These are phyloP conservation scores for Xyrauchen texanus DNA, from an alignment of 2,113 vertebrate species.

Conservation along the genomic window DNA sequence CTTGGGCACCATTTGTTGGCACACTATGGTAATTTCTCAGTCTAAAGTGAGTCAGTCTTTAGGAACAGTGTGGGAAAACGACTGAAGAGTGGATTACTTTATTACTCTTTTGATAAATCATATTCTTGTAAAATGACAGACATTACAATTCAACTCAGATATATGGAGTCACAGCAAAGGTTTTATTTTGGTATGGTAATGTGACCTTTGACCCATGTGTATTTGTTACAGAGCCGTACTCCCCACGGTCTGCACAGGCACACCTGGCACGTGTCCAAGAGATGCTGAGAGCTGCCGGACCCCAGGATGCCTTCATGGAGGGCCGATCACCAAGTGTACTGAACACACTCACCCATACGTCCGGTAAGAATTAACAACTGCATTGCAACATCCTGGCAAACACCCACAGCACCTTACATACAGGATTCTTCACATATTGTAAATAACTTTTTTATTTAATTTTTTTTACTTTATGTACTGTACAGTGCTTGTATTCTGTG, in stretches of 20 bases:
- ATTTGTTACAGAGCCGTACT: constrained; percentile 75
- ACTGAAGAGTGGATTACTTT: not conserved
- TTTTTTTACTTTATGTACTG: not conserved
- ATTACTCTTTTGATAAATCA: not conserved
- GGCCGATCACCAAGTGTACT: constrained; percentile 76
- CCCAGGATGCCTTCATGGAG: constrained; percentile 75
- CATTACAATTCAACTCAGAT: not conserved
- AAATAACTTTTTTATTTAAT: not conserved
- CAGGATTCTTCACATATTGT: no score
- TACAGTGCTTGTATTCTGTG: no score
- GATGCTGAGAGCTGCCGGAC: constrained; percentile 70
- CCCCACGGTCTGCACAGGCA: constrained; percentile 66
- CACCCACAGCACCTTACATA: no score
- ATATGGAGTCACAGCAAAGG: not conserved
- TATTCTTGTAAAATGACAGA: not conserved
- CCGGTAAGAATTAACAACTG: constrained; percentile 54
- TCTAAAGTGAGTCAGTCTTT: constrained; percentile 27
- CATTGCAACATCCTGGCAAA: no score
- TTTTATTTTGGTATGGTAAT: no score
- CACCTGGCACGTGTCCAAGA: constrained; percentile 77
- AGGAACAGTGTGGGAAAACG: constrained; percentile 27
- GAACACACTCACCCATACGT: constrained; percentile 69
- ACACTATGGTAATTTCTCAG: no score
- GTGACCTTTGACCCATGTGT: not conserved
- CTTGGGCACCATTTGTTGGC: not conserved